Evolutionary conservation across 2,888 invertebrate species (phyloP).

Genomic region (Drosophila fulvimacula): DNA sequence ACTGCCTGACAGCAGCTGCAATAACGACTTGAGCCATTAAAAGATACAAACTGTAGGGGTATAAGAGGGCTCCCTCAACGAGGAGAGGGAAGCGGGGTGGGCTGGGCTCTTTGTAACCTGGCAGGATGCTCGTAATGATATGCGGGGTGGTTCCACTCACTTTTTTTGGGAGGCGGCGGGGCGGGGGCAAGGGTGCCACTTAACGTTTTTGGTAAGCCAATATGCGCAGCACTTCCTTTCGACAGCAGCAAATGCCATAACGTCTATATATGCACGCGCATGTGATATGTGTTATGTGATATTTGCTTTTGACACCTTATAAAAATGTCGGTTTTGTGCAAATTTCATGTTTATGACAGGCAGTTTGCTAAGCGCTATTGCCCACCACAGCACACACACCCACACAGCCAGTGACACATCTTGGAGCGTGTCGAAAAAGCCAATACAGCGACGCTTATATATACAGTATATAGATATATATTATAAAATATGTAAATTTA

Average conservation of each 20-base stretch:
- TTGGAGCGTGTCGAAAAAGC: slow-evolving; percentile 34
- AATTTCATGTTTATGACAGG: slow-evolving; percentile 80
- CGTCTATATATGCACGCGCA: slow-evolving; percentile 51
- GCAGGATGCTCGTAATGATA: slow-evolving; percentile 59
- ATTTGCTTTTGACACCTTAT: slow-evolving; percentile 78
- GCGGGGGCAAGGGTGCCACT: slow-evolving; percentile 33
- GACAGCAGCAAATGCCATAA: slow-evolving; percentile 66
- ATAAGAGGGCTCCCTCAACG: neutral
- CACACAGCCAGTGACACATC: slow-evolving; percentile 17
- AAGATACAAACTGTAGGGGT: slow-evolving; percentile 46
- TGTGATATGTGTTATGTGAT: slow-evolving; percentile 48
- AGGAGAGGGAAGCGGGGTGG: neutral
- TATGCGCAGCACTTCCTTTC: slow-evolving; percentile 60
- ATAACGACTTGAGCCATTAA: slow-evolving; percentile 80
- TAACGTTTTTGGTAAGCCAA: slow-evolving; percentile 70
- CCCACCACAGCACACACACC: neutral
- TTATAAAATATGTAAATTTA: too few species aligned
- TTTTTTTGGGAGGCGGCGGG: neutral
- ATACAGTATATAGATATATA: slow-evolving; percentile 39
- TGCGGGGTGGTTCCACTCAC: slow-evolving; percentile 39
- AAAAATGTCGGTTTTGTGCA: slow-evolving; percentile 79
- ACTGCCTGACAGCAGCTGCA: slow-evolving; percentile 69
- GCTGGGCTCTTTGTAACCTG: slow-evolving; percentile 5
- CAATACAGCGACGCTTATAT: slow-evolving; percentile 70
- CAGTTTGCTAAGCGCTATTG: slow-evolving; percentile 63